Evolutionary conservation across 2,113 vertebrate genomes (phyloP).

Genomic region (Neogobius melanostomus): DNA sequence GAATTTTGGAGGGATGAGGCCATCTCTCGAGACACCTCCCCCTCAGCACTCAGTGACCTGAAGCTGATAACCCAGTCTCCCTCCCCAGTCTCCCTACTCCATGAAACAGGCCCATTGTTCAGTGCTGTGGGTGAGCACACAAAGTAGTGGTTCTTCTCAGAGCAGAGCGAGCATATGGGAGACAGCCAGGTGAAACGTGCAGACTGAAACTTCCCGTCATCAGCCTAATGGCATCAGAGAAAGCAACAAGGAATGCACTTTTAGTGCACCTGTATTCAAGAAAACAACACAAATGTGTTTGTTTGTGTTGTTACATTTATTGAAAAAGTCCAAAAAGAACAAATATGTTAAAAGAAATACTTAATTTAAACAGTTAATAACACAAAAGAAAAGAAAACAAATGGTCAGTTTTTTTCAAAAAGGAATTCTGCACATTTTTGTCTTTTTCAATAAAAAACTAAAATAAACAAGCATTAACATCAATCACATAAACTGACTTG

Average conservation of each 20-base stretch:
- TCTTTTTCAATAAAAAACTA: neutral
- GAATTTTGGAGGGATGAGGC: conserved; percentile 37
- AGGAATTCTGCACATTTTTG: neutral
- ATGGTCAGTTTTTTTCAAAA: neutral
- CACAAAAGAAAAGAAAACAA: neutral
- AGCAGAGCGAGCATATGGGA: conserved; percentile 43
- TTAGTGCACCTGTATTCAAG: neutral
- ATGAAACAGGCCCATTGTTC: conserved; percentile 70
- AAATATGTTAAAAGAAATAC: neutral
- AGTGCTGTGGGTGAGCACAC: conserved; percentile 40
- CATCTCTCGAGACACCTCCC: conserved; percentile 33
- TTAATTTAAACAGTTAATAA: neutral
- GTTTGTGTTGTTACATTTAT: neutral
- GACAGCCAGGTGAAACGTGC: conserved; percentile 39
- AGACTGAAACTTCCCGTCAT: conserved; percentile 28
- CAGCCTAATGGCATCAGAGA: conserved; percentile 20
- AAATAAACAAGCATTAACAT: neutral
- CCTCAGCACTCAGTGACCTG: conserved; percentile 37
- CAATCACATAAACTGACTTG: neutral
- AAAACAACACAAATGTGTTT: neutral
- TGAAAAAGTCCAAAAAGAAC: neutral
- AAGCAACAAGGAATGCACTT: neutral
- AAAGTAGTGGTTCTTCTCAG: conserved; percentile 58
- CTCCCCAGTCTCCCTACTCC: conserved; percentile 8
- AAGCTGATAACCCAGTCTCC: conserved; percentile 34